A percentile compares a stretch with the other conserved stretches of the same genome.
Evolutionary conservation across 2,113 vertebrate genomes (phyloP).

Genomic region (Ovis canadensis): DNA sequence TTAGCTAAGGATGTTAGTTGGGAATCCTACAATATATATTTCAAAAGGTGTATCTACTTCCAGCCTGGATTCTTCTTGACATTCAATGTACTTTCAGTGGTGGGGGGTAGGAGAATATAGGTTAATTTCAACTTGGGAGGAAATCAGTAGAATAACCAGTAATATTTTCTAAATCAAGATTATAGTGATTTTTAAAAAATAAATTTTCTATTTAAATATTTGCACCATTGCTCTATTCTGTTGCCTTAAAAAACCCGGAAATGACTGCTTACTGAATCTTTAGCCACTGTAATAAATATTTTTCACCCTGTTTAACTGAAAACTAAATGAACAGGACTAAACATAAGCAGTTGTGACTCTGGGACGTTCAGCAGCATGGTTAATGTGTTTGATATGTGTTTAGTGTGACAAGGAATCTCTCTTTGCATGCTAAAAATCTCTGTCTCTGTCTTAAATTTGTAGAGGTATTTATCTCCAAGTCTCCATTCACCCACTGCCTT

Average conservation of each 20-base stretch:
- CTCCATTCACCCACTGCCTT: neutral
- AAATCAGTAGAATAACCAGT: conserved; percentile 14
- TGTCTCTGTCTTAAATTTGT: neutral
- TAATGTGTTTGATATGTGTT: neutral
- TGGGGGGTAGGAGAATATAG: neutral
- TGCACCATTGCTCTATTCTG: neutral
- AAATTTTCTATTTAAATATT: conserved; percentile 31
- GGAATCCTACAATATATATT: neutral
- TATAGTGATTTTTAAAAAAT: neutral
- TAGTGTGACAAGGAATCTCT: neutral
- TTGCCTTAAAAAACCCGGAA: neutral
- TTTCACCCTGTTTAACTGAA: conserved; percentile 22
- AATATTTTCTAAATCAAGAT: conserved; percentile 21
- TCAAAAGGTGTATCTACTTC: neutral
- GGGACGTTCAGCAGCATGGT: neutral
- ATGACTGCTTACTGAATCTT: conserved; percentile 41
- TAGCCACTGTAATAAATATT: conserved; percentile 46
- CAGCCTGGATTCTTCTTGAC: neutral
- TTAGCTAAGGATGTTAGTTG: neutral
- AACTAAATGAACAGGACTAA: conserved; percentile 22
- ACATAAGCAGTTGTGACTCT: conserved; percentile 2
- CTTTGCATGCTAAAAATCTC: neutral
- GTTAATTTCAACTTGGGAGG: neutral
- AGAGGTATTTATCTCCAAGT: neutral
- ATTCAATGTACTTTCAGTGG: neutral